A percentile compares a stretch with the other conserved stretches of the same genome.
phyloP scores from a whole-genome alignment of 2,888 invertebrate genomes.

The Xylophagus ater region DNA sequence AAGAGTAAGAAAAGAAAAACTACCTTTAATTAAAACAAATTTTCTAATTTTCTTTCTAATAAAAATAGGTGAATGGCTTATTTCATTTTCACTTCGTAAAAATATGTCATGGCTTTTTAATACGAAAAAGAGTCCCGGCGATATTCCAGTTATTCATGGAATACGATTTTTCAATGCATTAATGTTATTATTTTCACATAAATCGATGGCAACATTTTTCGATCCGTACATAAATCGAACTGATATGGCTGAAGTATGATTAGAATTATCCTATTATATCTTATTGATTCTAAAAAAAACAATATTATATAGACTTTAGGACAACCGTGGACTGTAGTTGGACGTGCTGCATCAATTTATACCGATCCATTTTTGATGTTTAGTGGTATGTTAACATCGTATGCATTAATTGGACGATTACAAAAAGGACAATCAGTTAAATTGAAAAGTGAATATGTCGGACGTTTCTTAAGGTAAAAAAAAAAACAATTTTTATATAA shows the following conservation, averaged over 20 bases:
- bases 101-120: constrained; percentile 42
- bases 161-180: constrained; percentile 53
- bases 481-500: background rate
- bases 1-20: constrained; percentile 20
- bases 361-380: constrained; percentile 62
- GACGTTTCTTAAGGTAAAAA: constrained; percentile 44
- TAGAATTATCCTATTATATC: background rate
- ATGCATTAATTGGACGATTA: constrained; percentile 49
- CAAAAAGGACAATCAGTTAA: constrained; percentile 44
- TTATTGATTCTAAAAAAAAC: background rate
- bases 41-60: background rate
- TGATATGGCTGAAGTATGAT: constrained; percentile 49
- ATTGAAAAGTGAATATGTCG: constrained; percentile 49
- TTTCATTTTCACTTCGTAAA: constrained; percentile 46
- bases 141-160: constrained; percentile 49
- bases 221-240: constrained; percentile 56
- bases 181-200: constrained; percentile 53
- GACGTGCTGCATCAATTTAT: constrained; percentile 56
- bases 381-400: constrained; percentile 54
- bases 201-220: constrained; percentile 60
- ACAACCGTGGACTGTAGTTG: constrained; percentile 54
- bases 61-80: constrained; percentile 34
- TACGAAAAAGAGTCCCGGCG: constrained; percentile 37
- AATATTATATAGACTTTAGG: constrained; percentile 43
- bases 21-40: background rate